Base-by-base conservation (phyloP, 1,140 invertebrate species). In the Elymnias hypermnestra region DNA sequence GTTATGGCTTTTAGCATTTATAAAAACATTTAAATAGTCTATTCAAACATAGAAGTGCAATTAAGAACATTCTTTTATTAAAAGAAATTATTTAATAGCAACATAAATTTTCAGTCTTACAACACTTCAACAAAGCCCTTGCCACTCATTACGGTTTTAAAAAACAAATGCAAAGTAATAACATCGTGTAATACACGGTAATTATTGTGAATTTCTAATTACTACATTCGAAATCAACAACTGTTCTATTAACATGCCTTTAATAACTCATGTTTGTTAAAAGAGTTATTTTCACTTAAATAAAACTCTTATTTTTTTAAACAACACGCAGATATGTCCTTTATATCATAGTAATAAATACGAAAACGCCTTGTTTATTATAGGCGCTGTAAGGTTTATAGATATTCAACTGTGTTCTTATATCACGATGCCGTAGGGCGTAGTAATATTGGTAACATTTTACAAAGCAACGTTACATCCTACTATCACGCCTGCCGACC, bases 141-240 rank as follows among this genome's bases (percentile, higher is more conserved):
- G 23, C 21, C 21, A 41, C 29, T 36, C 47, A 72, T 58, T 58
- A 60, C 51, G 46, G 48, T 65, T 66, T 61, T 48, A 66, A 70
- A 72, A 76, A 4, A 81, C 63, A 71, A 72, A 78, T 63, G 64
- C 54, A 60, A 52, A 40, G 31, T 73, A 75, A 77, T 74, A 65
- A 77, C 56, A 70, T 57, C 53, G 48, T 64, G 67, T 57, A 64
- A 71, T 63, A 48, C 38, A 36, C 45, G 45, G 56, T 77, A 72
- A 81, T 77, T 72, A 79, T 68, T 75, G 63, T 41, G 50, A 69
- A 67, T 66, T 66, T 65, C 52, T 47, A 71, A 69, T 69, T 65
- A 62, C 57, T 61, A 49, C 56, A 65, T 72, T 71, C 66, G 60
- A 71, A 68, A 71, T 77, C 63, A 71, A 74, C 73, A 81, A 75